Evolutionary conservation across 1,140 invertebrate genomes (phyloP).

Genomic region (Reticulitermes speratus): DNA sequence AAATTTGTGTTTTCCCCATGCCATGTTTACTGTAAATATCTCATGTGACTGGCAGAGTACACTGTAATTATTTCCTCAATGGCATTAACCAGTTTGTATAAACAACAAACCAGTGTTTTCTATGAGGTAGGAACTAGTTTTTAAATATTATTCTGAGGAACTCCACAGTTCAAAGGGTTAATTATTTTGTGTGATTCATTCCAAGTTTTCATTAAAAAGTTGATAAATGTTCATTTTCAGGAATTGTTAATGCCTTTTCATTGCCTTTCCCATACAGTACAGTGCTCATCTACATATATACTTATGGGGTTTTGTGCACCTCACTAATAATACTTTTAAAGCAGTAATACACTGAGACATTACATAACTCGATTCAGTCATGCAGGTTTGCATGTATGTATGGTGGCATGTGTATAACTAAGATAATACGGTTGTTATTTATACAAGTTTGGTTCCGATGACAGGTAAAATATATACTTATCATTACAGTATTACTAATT

Average conservation of each 20-base stretch:
- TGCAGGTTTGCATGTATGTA: slow-evolving; percentile 31
- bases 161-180: no score
- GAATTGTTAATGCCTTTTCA: neutral
- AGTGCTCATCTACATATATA: slow-evolving; percentile 30
- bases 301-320: slow-evolving; percentile 29
- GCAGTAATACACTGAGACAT: slow-evolving; percentile 32
- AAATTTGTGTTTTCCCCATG: no score
- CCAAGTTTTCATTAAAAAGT: no score
- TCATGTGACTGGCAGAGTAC: no score
- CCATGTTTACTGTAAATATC: no score
- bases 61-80: no score
- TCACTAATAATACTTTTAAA: slow-evolving; percentile 32
- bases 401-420: slow-evolving; percentile 22
- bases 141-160: no score
- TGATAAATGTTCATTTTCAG: no score
- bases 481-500: slow-evolving; percentile 32
- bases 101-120: no score
- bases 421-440: slow-evolving; percentile 30
- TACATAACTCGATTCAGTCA: slow-evolving; percentile 29
- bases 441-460: slow-evolving; percentile 32
- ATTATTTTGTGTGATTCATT: no score
- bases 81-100: no score
- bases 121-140: no score
- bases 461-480: slow-evolving; percentile 32
- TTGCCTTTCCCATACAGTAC: neutral